A percentile compares a stretch with the other conserved stretches of the same genome.
Evolutionary conservation across 2,888 invertebrate species (phyloP).

Genomic region (Hypomecis punctinalis): DNA sequence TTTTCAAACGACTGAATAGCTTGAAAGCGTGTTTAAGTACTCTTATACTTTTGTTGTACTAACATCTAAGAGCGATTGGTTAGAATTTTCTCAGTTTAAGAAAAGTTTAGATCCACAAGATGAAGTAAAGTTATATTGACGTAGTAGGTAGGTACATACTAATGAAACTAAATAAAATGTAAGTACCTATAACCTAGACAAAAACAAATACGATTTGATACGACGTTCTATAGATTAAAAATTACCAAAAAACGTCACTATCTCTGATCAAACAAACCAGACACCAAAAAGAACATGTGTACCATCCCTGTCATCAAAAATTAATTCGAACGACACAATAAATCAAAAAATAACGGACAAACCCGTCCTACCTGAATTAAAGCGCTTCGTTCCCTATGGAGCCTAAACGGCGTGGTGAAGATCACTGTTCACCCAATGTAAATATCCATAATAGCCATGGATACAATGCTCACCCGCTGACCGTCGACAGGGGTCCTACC

Average conservation of each 20-base stretch:
- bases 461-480: constrained; percentile 77
- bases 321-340: constrained; percentile 35
- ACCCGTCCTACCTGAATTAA: constrained; percentile 53
- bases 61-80: too few species aligned
- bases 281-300: constrained; percentile 14
- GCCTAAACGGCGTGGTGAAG: constrained; percentile 46
- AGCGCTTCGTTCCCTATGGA: constrained; percentile 42
- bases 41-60: too few species aligned
- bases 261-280: neutral
- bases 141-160: too few species aligned
- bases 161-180: too few species aligned
- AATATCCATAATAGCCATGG: constrained; percentile 80
- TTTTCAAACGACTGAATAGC: too few species aligned
- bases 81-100: too few species aligned
- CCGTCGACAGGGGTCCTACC: constrained; percentile 66
- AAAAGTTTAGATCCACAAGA: too few species aligned
- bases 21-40: too few species aligned
- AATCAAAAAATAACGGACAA: constrained; percentile 46
- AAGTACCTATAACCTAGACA: too few species aligned
- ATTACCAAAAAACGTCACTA: neutral
- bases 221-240: neutral
- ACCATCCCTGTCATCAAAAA: constrained; percentile 34
- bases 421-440: constrained; percentile 72
- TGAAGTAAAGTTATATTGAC: too few species aligned
- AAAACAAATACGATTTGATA: too few species aligned